A percentile compares a stretch with the other conserved stretches of the same genome.
These are phyloP conservation scores for Drosophila quasianomalipes DNA, from an alignment of 2,888 invertebrate species.

Conservation along the genomic window DNA sequence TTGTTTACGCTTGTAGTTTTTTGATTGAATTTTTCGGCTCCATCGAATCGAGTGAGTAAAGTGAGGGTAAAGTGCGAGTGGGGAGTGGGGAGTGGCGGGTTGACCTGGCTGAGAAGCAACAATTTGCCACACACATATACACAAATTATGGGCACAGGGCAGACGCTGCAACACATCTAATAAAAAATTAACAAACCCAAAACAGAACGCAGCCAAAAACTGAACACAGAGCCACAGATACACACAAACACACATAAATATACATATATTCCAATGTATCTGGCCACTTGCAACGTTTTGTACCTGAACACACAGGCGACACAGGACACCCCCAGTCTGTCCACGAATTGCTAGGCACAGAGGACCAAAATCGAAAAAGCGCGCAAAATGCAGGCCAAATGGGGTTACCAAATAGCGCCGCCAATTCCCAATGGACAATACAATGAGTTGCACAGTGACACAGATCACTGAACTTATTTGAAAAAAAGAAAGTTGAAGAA, in stretches of 20 bases:
- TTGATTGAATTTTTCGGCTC: conserved; percentile 65
- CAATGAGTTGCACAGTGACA: conserved; percentile 31
- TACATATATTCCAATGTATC: conserved; percentile 10
- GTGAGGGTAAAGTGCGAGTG: background rate
- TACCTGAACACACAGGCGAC: conserved; percentile 31
- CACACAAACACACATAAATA: background rate
- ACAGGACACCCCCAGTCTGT: conserved; percentile 49
- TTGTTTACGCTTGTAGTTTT: conserved; percentile 76
- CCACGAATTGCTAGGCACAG: conserved; percentile 53
- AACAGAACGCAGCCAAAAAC: conserved; percentile 14
- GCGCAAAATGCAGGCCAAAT: conserved; percentile 79
- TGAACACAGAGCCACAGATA: conserved; percentile 8
- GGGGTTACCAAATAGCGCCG: conserved; percentile 70
- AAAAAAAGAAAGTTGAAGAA: background rate
- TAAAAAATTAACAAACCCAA: conserved; percentile 64
- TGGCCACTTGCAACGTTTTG: conserved; percentile 41
- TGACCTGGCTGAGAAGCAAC: conserved; percentile 45
- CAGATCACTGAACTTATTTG: background rate
- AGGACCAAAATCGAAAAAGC: conserved; percentile 70
- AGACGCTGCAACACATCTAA: conserved; percentile 63
- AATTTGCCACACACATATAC: conserved; percentile 57
- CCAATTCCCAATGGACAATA: conserved; percentile 61
- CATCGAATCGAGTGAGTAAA: conserved; percentile 5
- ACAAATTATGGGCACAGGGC: conserved; percentile 58
- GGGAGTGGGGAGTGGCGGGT: background rate